Evolutionary conservation across 1,140 invertebrate species (phyloP), one percentile per base, ranked within the genome.

Genomic region (Trachymyrmex cornetzi): DNA sequence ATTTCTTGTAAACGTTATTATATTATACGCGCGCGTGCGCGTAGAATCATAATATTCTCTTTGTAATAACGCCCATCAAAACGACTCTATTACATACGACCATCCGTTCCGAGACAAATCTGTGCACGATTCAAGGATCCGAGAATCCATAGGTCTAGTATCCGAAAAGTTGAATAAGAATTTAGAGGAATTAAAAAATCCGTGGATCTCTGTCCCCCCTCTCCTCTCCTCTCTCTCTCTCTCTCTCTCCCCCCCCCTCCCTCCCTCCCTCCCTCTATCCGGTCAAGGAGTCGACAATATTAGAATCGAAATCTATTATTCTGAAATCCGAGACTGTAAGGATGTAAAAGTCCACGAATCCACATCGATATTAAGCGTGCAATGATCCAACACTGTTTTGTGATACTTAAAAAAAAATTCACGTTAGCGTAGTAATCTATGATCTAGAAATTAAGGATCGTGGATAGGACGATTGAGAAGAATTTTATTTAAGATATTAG

Each of bases 51-150:
- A 53, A 38, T 67, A 50, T 86, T 86, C 71, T 74, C 79, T 55
- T 72, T 59, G 7, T 87, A 59, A 66, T 55, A 85, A 77, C 24
- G 88, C 79, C 85, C 89, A 91, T 91, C 80, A 74, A 91, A 91
- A 90, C 75, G 74, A 91, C 79, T 91, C 89, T 66, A 50, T 34
- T 48, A 87, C 7, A 24, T 74, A 7, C 55, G 16, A 57, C 53
- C 30, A 66, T 69, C 63, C 59, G 67, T 22, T 55, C 44, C 38
- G 77, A 24, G 69, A 89, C 69, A 74, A 74, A 75, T 74, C 69
- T 84, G 38, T 84, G 69, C 69, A 74, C 27, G n/a, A 84, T 82
- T 55, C 24, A 57, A 82, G 80, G 55, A 82, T 84, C 80, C 80
- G 55, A 84, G 67, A 84, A 84, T 84, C 55, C 55, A 84, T 84